Evolutionary conservation across 1,140 invertebrate species (phyloP), one percentile per base, ranked within the genome.

Genomic region (Adoxophyes honmai): DNA sequence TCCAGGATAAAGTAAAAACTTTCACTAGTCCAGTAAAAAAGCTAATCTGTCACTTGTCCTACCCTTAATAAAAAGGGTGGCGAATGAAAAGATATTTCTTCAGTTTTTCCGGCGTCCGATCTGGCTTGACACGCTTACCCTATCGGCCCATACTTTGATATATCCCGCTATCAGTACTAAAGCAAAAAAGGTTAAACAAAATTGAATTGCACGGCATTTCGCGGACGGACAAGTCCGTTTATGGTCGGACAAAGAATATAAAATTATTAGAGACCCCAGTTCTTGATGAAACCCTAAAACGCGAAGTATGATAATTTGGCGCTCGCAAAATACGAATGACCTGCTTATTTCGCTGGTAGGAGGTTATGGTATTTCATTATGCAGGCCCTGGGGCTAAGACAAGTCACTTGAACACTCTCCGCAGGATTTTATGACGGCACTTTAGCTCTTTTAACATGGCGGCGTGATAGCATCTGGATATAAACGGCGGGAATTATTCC

Each of bases 321-420:
- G 16, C 21, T 48, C 42, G 42, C 42, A 48, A 48, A 48, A 48
- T 48, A 33, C 18, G 42, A 48, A 48, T 48, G 42, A 14, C 42
- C 42, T 48, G 42, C 42, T 48, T 48, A 48, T 48, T 28, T 48
- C 18, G 42, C 18, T 48, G 14, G 14, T 18, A 9, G 42, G 18
- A 16, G 42, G 42, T 48, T 48, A 48, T 48, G 11, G 42, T 48
- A 48, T 48, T 48, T 48, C 42, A 48, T 48, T 48, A 48, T 48
- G 42, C 42, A 28, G 28, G 42, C 16, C 42, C 21, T 48, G 42
- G 2, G 42, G 42, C 42, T 48, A 48, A 48, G 42, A 48, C 42
- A 48, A 48, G 10, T 48, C 18, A 48, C 42, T 48, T 48, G 42
- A 18, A 28, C 42, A 48, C 18, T 48, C 21, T 48, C 11, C 18